Evolutionary conservation across 1,140 invertebrate genomes (phyloP).

Genomic region (Marisa cornuarietis): DNA sequence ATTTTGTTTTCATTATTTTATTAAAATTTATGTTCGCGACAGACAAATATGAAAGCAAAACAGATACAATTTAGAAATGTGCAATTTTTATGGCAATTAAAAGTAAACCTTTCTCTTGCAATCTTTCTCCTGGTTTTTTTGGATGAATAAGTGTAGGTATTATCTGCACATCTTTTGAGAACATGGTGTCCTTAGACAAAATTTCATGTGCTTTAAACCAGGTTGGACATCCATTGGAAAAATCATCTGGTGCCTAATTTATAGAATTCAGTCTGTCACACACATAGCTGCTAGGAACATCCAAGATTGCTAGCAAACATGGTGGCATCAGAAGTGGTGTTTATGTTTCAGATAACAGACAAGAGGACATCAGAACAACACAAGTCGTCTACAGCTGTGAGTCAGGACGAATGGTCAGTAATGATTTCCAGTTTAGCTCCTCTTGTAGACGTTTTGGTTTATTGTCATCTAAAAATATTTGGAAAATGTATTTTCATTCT

Average conservation of each 20-base stretch:
- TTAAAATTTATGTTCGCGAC: no score
- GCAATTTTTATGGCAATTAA: no score
- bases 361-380: conserved; percentile 56
- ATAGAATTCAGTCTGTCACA: background rate
- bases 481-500: background rate
- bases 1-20: no score
- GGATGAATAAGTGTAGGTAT: no score
- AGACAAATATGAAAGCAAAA: no score
- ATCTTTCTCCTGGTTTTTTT: no score
- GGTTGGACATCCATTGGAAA: background rate
- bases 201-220: background rate
- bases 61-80: no score
- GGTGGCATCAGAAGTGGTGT: background rate
- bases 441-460: background rate
- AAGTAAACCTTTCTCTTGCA: no score
- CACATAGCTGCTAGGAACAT: background rate
- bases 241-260: background rate
- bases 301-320: background rate
- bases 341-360: conserved; percentile 48
- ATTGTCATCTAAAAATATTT: background rate
- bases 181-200: no score
- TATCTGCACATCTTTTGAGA: no score
- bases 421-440: background rate
- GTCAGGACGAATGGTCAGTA: conserved; percentile 49
- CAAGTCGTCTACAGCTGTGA: conserved; percentile 57